Conservation (phyloP, 2,888 invertebrate genomes). For the Caenorhabditis sp. region DNA sequence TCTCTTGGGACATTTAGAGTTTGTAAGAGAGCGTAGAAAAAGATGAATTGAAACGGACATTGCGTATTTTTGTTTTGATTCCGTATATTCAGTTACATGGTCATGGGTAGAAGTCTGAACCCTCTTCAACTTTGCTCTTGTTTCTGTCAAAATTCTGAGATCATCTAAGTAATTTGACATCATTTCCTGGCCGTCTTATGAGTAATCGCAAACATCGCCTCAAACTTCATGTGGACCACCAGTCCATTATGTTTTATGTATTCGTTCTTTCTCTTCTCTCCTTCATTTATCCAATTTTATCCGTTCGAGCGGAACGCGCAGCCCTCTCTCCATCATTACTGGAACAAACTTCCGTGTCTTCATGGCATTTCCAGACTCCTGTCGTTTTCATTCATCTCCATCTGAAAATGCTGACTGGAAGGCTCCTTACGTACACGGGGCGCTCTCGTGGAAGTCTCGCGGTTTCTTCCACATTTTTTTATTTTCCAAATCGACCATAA, state of each 20-base stretch:
- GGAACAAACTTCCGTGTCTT: conserved; percentile 22
- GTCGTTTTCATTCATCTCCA: conserved; percentile 21
- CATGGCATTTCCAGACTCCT: not conserved
- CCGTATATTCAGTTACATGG: not conserved
- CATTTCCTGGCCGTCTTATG: conserved; percentile 21
- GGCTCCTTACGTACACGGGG: conserved; percentile 8
- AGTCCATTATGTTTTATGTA: conserved; percentile 35
- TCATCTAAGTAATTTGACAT: conserved; percentile 3
- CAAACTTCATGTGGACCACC: conserved; percentile 16
- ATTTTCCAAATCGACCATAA: conserved; percentile 16
- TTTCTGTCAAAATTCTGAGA: not conserved
- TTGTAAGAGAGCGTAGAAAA: conserved; percentile 7
- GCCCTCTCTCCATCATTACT: not conserved
- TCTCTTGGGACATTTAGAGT: conserved; percentile 15
- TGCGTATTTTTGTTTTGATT: conserved; percentile 23
- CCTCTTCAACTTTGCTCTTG: too few species aligned
- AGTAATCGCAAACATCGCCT: conserved; percentile 2
- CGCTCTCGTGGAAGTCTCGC: not conserved
- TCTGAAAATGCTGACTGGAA: conserved; percentile 27
- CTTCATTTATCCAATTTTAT: conserved; percentile 20
- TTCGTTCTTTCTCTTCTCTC: conserved; percentile 1
- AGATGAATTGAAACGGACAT: conserved; percentile 5
- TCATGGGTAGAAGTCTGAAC: too few species aligned
- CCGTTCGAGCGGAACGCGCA: conserved; percentile 25
- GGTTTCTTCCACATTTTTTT: conserved; percentile 13